Evolutionary conservation across 2,797 vertebrate genomes (phyloP).

Genomic region (Rhyacichthys aspro): DNA sequence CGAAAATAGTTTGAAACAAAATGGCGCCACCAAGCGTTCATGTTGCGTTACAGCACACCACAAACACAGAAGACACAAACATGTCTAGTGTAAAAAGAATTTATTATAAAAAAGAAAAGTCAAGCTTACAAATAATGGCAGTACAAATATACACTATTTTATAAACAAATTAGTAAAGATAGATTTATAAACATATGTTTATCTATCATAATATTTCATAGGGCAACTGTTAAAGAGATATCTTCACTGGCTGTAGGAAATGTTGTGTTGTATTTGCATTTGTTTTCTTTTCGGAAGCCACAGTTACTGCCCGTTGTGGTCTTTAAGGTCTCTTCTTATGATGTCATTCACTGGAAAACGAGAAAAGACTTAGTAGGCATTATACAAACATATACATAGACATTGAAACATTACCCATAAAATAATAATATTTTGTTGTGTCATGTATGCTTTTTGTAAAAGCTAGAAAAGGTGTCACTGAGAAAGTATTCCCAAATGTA

Average conservation of each 20-base stretch:
- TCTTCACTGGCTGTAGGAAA: background rate
- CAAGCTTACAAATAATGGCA: slow-evolving; percentile 46
- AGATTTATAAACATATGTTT: slow-evolving; percentile 27
- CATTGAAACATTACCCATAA: background rate
- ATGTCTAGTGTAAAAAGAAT: slow-evolving; percentile 29
- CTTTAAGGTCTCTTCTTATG: slow-evolving; percentile 94
- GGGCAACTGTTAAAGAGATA: background rate
- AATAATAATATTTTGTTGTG: background rate
- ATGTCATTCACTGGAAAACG: slow-evolving; percentile 91
- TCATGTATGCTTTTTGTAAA: no score
- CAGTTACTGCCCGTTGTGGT: slow-evolving; percentile 79
- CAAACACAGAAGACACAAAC: background rate
- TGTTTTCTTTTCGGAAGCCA: background rate
- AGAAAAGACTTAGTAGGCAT: no score
- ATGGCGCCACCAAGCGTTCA: slow-evolving; percentile 42
- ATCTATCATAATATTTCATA: background rate
- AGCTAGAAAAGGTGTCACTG: no score
- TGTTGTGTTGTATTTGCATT: background rate
- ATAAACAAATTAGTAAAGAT: slow-evolving; percentile 29
- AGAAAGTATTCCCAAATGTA: background rate
- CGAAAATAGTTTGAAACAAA: slow-evolving; percentile 5
- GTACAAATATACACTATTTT: slow-evolving; percentile 46
- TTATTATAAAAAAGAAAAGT: slow-evolving; percentile 61
- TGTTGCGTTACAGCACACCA: background rate
- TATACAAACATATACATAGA: background rate